Conservation (phyloP, 2,888 invertebrate species). For the Chaetoderma sp. region DNA sequence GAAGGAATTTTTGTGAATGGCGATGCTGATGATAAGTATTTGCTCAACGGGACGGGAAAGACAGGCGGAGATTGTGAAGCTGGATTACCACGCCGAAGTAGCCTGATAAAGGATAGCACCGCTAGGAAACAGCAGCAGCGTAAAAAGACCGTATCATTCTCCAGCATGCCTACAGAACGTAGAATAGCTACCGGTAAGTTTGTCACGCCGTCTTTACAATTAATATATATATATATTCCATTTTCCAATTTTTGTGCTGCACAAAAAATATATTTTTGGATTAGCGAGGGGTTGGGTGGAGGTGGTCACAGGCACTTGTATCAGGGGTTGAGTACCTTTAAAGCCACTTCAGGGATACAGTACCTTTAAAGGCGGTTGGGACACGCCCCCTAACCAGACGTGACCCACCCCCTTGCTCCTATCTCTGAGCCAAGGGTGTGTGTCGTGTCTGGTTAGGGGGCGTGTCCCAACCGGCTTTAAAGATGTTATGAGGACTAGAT, state of each 20-base stretch:
- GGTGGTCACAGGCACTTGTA: too few species aligned
- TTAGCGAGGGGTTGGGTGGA: not conserved
- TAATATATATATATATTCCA: not conserved
- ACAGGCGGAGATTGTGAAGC: conserved; percentile 10
- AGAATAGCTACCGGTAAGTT: conserved; percentile 73
- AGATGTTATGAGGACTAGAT: too few species aligned
- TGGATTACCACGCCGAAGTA: conserved; percentile 63
- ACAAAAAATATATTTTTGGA: not conserved
- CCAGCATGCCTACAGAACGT: conserved; percentile 70
- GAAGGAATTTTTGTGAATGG: conserved; percentile 50
- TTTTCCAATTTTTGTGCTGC: not conserved
- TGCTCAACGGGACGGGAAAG: conserved; percentile 30
- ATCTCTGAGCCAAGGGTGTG: too few species aligned
- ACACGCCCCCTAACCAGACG: too few species aligned
- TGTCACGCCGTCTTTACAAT: not conserved
- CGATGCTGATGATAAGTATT: conserved; percentile 43
- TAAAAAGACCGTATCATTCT: conserved; percentile 71
- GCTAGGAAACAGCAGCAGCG: conserved; percentile 61
- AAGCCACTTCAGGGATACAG: too few species aligned
- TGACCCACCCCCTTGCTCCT: too few species aligned
- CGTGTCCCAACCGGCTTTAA: too few species aligned
- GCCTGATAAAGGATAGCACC: conserved; percentile 64
- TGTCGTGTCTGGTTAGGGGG: too few species aligned
- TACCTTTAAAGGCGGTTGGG: too few species aligned
- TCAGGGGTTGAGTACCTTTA: too few species aligned